A percentile compares a stretch with the other conserved stretches of the same genome.
Evolutionary conservation across 2,113 vertebrate species (phyloP).

Genomic region (Empidonax alnorum): DNA sequence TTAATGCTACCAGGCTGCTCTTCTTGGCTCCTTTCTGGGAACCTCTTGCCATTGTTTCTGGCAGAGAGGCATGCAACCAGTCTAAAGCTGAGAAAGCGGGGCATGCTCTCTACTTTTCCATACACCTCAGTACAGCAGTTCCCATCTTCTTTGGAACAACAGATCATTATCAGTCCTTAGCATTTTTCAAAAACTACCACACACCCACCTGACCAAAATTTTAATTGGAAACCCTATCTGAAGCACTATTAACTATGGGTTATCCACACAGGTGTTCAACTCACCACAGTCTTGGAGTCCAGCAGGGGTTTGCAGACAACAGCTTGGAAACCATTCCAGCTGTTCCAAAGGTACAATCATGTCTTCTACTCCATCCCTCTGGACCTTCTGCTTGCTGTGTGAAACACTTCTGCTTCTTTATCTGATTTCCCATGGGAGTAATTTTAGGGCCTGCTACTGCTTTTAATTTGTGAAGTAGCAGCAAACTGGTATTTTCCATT

Average conservation of each 20-base stretch:
- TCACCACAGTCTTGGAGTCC: background rate
- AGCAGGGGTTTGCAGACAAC: background rate
- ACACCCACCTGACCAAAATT: background rate
- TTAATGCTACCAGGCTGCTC: background rate
- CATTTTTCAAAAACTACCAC: background rate
- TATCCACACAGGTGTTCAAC: background rate
- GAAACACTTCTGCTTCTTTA: background rate
- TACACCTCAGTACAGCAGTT: background rate
- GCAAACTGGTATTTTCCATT: background rate
- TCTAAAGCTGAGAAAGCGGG: background rate
- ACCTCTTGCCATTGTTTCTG: background rate
- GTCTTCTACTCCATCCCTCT: background rate
- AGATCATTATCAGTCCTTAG: background rate
- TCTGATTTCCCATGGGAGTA: background rate
- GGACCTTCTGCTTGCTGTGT: background rate
- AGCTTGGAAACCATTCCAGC: background rate
- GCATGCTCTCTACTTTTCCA: background rate
- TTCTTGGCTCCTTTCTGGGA: background rate
- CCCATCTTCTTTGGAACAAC: background rate
- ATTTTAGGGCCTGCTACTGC: background rate
- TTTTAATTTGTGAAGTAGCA: background rate
- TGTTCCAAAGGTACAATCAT: background rate
- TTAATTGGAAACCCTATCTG: background rate
- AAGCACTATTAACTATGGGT: background rate
- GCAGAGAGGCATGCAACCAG: background rate